These are phyloP conservation scores for Drosophila insularis DNA, from an alignment of 1,140 invertebrate genomes.

Conservation along the genomic window DNA sequence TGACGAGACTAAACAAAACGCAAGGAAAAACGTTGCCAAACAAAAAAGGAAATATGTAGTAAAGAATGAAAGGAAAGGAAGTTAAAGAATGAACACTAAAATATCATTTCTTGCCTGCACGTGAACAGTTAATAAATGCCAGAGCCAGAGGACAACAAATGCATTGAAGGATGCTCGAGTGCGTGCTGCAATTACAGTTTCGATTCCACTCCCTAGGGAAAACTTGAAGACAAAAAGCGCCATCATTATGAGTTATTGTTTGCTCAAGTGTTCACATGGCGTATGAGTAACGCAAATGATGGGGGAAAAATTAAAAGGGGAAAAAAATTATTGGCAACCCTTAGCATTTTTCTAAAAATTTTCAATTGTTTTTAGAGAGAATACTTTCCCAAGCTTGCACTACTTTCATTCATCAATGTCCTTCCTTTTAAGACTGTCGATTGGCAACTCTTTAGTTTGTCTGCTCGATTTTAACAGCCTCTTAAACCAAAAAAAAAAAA, in stretches of 20 bases:
- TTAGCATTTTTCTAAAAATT: neutral
- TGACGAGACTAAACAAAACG: slow-evolving; percentile 30
- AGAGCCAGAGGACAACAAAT: slow-evolving; percentile 42
- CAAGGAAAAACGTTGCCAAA: slow-evolving; percentile 1
- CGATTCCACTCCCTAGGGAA: slow-evolving; percentile 2
- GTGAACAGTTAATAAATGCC: slow-evolving; percentile 78
- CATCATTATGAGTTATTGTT: slow-evolving; percentile 75
- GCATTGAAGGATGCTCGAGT: slow-evolving; percentile 61
- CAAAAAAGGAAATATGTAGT: neutral
- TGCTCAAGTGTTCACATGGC: slow-evolving; percentile 57
- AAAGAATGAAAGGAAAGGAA: neutral
- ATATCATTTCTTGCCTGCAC: slow-evolving; percentile 67
- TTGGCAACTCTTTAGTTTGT: neutral
- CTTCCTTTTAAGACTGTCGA: neutral
- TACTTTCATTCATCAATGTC: slow-evolving; percentile 7
- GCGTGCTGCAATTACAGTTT: slow-evolving; percentile 67
- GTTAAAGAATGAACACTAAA: slow-evolving; percentile 28
- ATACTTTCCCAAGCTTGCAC: too few relatives aligned
- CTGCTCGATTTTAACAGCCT: slow-evolving; percentile 25
- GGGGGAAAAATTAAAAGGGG: slow-evolving; percentile 16
- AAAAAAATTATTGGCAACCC: neutral
- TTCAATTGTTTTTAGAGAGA: neutral
- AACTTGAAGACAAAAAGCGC: slow-evolving; percentile 8
- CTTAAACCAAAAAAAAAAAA: slow-evolving; percentile 59
- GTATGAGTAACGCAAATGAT: slow-evolving; percentile 66